Evolutionary conservation across 1,140 invertebrate genomes (phyloP).

Genomic region (Saccostrea glomerata): DNA sequence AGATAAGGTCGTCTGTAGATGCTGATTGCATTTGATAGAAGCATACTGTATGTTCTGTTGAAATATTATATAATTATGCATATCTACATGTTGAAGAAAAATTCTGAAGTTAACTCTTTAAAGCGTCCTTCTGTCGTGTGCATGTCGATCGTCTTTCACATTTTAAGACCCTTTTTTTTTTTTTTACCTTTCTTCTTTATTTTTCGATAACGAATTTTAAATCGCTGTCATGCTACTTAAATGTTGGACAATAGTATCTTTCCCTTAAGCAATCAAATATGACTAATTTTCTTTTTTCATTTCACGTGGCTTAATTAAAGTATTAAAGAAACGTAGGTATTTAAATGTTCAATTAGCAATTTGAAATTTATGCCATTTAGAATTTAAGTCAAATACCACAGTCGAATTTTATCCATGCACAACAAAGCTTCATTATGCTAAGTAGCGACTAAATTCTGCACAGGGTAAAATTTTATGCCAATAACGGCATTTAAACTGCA

Average conservation of each 20-base stretch:
- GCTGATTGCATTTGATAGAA: no score
- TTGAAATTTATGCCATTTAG: not conserved
- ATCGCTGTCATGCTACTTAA: not conserved
- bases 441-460: not conserved
- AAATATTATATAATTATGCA: no score
- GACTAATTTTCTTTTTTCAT: not conserved
- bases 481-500: slow-evolving; percentile 23
- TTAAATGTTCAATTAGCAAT: slow-evolving; percentile 22
- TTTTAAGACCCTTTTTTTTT: no score
- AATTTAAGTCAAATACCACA: slow-evolving; percentile 8
- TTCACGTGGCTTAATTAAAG: slow-evolving; percentile 8
- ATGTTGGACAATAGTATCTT: not conserved
- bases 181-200: not conserved
- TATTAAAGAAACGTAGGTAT: not conserved
- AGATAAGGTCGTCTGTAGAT: no score
- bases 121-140: no score
- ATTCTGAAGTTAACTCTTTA: no score
- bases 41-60: no score
- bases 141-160: no score
- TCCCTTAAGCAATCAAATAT: not conserved
- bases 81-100: no score
- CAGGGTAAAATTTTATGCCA: not conserved
- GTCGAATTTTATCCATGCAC: slow-evolving; percentile 13
- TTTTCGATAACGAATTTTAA: not conserved
- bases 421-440: slow-evolving; percentile 24